phyloP scores from a whole-genome alignment of 1,140 invertebrate species.

The Sinonovacula constricta region DNA sequence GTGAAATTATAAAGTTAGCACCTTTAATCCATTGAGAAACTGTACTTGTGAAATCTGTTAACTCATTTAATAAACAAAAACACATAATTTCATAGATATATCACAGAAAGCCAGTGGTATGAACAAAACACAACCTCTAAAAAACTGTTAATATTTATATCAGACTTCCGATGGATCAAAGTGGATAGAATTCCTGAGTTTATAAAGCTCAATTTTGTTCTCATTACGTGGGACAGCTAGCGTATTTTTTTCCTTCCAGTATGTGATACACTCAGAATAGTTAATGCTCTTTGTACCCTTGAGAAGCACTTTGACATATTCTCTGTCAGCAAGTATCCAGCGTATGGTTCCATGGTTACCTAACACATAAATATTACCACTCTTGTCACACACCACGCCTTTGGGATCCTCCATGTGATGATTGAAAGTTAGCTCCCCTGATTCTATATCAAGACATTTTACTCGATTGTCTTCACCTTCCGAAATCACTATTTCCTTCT shows the following conservation, averaged over 20 bases:
- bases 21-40: too few species aligned
- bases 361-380: slow-evolving; percentile 42
- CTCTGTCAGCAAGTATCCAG: slow-evolving; percentile 38
- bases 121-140: too few species aligned
- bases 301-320: slow-evolving; percentile 33
- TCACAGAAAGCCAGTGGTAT: too few species aligned
- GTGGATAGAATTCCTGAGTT: slow-evolving; percentile 42
- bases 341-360: slow-evolving; percentile 38
- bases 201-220: slow-evolving; percentile 46
- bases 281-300: slow-evolving; percentile 31
- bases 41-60: too few species aligned
- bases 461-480: slow-evolving; percentile 42
- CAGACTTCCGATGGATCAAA: slow-evolving; percentile 1
- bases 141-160: too few species aligned
- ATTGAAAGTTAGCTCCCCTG: slow-evolving; percentile 44
- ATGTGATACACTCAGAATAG: slow-evolving; percentile 36
- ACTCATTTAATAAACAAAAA: too few species aligned
- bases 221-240: slow-evolving; percentile 40
- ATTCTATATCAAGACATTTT: slow-evolving; percentile 40
- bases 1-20: too few species aligned
- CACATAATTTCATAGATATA: too few species aligned
- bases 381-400: slow-evolving; percentile 42
- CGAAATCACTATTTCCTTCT: slow-evolving; percentile 32
- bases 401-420: slow-evolving; percentile 48
- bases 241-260: slow-evolving; percentile 27